Evolutionary conservation across 2,888 invertebrate genomes (phyloP).

Genomic region (Cephalotes varians): DNA sequence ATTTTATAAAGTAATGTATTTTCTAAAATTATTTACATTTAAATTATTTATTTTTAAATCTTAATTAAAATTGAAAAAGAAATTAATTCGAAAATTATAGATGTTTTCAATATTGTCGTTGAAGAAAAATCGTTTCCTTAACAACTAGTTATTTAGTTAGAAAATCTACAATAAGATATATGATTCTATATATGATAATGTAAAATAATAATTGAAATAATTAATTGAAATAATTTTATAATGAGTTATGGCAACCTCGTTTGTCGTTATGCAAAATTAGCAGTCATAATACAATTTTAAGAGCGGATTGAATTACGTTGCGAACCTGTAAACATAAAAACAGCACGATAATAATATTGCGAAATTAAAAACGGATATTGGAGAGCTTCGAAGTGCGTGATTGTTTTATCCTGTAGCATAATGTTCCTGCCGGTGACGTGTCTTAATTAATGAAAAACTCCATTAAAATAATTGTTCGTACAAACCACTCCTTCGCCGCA

Average conservation of each 20-base stretch:
- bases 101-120: neutral
- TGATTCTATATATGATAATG: neutral
- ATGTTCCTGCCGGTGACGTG: neutral
- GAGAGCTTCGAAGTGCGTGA: neutral
- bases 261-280: neutral
- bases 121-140: neutral
- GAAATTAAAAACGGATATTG: neutral
- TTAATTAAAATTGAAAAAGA: neutral
- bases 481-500: neutral
- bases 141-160: too few relatives aligned
- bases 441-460: slow-evolving; percentile 37
- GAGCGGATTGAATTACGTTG: slow-evolving; percentile 2
- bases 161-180: neutral
- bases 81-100: neutral
- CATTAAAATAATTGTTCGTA: slow-evolving; percentile 32
- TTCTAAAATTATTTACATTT: neutral
- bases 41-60: neutral
- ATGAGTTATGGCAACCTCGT: neutral
- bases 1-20: neutral
- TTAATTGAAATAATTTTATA: neutral
- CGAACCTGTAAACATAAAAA: neutral
- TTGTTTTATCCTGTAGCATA: neutral
- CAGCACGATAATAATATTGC: neutral
- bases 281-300: neutral
- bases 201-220: neutral